These are phyloP conservation scores for Baryphthengus martii DNA, from an alignment of 2,113 vertebrate species.

Conservation along the genomic window DNA sequence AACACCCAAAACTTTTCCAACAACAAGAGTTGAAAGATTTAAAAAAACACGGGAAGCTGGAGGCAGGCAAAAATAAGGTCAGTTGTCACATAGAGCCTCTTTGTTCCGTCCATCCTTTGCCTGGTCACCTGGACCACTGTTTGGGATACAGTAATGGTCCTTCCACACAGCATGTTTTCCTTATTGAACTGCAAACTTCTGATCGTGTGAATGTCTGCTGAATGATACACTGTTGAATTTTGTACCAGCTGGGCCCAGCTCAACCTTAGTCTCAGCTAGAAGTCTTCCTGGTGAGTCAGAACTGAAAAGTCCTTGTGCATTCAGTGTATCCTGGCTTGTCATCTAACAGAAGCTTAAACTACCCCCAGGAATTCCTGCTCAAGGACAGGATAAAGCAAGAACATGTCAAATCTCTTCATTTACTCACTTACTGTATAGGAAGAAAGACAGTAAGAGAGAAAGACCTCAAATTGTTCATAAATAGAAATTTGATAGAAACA, in stretches of 20 bases:
- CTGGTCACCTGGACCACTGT: neutral
- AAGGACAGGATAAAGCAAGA: neutral
- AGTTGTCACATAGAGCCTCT: neutral
- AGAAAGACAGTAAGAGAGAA: neutral
- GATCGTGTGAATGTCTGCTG: neutral
- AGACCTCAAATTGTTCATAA: neutral
- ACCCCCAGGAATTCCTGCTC: neutral
- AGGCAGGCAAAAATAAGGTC: neutral
- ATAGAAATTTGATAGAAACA: neutral
- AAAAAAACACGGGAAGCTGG: fast-evolving
- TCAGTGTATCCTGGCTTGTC: neutral
- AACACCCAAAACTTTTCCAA: neutral
- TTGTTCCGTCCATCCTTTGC: neutral
- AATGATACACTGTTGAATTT: neutral
- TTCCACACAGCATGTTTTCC: neutral
- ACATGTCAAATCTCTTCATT: neutral
- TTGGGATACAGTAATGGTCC: neutral
- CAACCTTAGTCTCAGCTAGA: neutral
- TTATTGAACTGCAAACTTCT: neutral
- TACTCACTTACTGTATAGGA: neutral
- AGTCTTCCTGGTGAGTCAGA: neutral
- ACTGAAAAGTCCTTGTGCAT: neutral
- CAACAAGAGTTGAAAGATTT: neutral
- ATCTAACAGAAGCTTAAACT: neutral
- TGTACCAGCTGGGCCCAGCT: neutral